Evolutionary conservation across 2,797 vertebrate species (phyloP), one percentile per base, ranked within the genome.

Genomic region (Sciurus vulgaris): DNA sequence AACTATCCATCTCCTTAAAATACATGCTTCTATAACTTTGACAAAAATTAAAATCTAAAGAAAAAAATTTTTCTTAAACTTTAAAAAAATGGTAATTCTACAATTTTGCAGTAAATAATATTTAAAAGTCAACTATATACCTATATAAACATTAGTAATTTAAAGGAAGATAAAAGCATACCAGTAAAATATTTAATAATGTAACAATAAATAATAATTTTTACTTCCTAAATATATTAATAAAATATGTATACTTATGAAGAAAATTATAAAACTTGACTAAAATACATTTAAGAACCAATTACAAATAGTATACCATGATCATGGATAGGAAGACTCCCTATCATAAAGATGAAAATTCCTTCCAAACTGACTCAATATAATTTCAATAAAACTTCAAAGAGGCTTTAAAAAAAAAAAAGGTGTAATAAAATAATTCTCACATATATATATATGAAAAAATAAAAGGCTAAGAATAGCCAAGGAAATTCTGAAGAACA

Each of bases 51-150:
- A 91, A 83, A 69, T 81, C 35, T 69, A 70, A 81, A 81, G 26
- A n/a, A 59, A 61, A 61, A 61, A 3, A 26, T 9, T 61, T 56
- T 59, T 61, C 24, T 26, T 24, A 26, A 61, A 61, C 8, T 59
- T 59, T 61, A 56, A 41, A 77, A 73, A 96, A 83, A 47, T 82
- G n/a, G 70, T 15, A 92, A 47, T 35, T 91, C 35, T 28, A 76
- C 33, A 87, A n/a, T 89, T 92, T 95, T 91, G 17, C 49, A 33
- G 74, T 56, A 26, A 72, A 67, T 15, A 63, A 61, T 70, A 83
- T 87, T 91, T 1, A 87, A 91, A 93, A 73, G 47, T 49, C 67
- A 90, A 61, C 41, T 51, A 26, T 51, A 86, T 89, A 78, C 18
- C 11, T 33, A n/a, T 67, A 24, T 73, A 91, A 35, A 41, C 56